Base-by-base conservation (phyloP, 2,797 vertebrate species). In the Macroramphosus scolopax region DNA sequence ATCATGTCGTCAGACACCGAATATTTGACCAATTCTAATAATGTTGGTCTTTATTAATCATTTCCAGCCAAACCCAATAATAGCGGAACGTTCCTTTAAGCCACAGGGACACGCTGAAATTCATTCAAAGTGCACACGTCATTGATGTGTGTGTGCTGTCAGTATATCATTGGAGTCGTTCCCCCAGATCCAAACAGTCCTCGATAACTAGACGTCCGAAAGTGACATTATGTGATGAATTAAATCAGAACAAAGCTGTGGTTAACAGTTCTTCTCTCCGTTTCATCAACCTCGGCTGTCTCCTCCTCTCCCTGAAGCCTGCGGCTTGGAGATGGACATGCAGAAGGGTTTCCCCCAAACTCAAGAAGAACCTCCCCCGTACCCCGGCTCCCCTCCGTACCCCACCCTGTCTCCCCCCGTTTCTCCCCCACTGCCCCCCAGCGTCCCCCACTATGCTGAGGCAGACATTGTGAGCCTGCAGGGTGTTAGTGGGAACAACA, bases 401-500 rank as follows among this genome's bases (percentile, higher is more conserved):
- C 88, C 87, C 2, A 82, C 88, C 70, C 73, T 87, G 24, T 89
- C 85, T 20, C 86, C 87, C 4, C 83, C 87, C 0, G 78, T 88
- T 35, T 87, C 84, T 4, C 87, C 86, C 9, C 82, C 83, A 0
- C 56, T 85, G 36, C 88, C 88, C 17, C 88, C 89, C 60, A 96
- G 91, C 3, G 94, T 95, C 8, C 94, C 93, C 2, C 94, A 97
- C 29, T 97, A 98, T 1, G 95, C 95, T 0, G 93, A 97, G 78
- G 95, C 95, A 0, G 95, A 98, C 75, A 95, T 98, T 15, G 91
- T 95, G 28, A 94, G 92, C 64, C 88, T 97, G 66, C 94, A 97
- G 63, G 94, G 94, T 0, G 94, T 95, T 59, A 97, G 92, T 0
- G 95, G 95, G 5, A 92, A 95, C 84, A 96, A 95, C 82, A 95